Evolutionary conservation across 1,140 invertebrate genomes (phyloP), one percentile per base, ranked within the genome.

Genomic region (Drosophila busckii): DNA sequence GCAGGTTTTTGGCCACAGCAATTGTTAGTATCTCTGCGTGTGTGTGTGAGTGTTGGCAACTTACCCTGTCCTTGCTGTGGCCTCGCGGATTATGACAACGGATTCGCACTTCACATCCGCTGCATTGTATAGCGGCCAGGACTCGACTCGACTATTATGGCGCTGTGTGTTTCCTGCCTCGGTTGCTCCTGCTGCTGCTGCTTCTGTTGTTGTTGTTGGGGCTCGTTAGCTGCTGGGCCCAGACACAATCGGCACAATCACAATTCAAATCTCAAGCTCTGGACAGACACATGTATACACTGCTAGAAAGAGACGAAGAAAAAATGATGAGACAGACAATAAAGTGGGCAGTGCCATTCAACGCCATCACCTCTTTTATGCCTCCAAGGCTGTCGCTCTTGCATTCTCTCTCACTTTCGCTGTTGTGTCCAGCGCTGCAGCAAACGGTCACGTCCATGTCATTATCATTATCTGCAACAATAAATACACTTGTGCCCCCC

Each of bases 101-200:
- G 42, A 17, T 48, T 13, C 19, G 35, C 35, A 58, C 49, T 38
- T 45, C 19, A 40, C 56, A 45, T 60, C 56, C 56, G 56, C 9
- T 54, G 8, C 34, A 54, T 60, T 60, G 50, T 60, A n/a, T n/a
- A n/a, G n/a, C n/a, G n/a, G 56, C 19, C 12, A 10, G 15, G 17
- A 29, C 9, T 31, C 48, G 32, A 38, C 32, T 32, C 40, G 40
- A 40, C 49, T 54, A 54, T 60, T 54, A 60, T 60, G 50, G 49
- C 34, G 41, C 40, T 60, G 40, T 50, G 23, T 53, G 56, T 40
- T 60, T 60, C 49, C 56, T 54, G 56, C 23, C 31, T 26, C 32
- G 23, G 20, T n/a, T 15, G 44, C 19, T 4, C 10, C 12, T 3
- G 45, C 22, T 22, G 37, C 12, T 41, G 35, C 10, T 25, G 17